phyloP scores from a whole-genome alignment of 2,113 vertebrate genomes.

The Dissostichus mawsoni region DNA sequence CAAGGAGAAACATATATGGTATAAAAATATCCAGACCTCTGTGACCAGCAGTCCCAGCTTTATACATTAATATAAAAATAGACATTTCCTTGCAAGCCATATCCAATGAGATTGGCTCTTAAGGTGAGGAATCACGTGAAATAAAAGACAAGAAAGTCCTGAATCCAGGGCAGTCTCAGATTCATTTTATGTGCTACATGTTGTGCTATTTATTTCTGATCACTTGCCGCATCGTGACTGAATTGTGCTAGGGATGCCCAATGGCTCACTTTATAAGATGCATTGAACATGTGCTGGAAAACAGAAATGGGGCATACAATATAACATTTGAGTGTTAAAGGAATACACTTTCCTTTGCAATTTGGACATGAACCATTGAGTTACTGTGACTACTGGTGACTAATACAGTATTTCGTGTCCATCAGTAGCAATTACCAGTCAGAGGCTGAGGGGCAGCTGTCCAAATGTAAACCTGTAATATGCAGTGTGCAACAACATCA shows the following conservation, averaged over 20 bases:
- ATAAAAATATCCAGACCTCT: conserved; percentile 49
- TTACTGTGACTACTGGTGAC: conserved; percentile 3
- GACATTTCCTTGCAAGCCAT: conserved; percentile 20
- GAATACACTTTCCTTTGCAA: conserved; percentile 24
- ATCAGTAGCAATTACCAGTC: conserved; percentile 26
- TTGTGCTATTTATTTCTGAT: neutral
- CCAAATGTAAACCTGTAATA: conserved; percentile 33
- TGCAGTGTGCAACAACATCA: conserved; percentile 16
- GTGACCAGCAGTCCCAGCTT: conserved; percentile 27
- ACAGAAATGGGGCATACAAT: neutral
- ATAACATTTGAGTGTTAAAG: conserved; percentile 1
- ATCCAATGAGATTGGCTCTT: conserved; percentile 2
- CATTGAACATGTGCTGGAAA: conserved; percentile 4
- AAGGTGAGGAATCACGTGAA: conserved; percentile 4
- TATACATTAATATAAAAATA: conserved; percentile 30
- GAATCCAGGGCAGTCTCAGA: conserved; percentile 24
- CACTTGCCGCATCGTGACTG: neutral
- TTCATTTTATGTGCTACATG: conserved; percentile 18
- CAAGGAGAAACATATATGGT: conserved; percentile 15
- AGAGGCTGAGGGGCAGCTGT: conserved; percentile 16
- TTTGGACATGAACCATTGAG: conserved; percentile 26
- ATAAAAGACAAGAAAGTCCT: conserved; percentile 20
- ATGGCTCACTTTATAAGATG: neutral
- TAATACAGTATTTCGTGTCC: conserved; percentile 30
- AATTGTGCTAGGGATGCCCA: neutral